Evolutionary conservation across 2,888 invertebrate genomes (phyloP), one percentile per base, ranked within the genome.

Genomic region (Pasiphila rectangulata): DNA sequence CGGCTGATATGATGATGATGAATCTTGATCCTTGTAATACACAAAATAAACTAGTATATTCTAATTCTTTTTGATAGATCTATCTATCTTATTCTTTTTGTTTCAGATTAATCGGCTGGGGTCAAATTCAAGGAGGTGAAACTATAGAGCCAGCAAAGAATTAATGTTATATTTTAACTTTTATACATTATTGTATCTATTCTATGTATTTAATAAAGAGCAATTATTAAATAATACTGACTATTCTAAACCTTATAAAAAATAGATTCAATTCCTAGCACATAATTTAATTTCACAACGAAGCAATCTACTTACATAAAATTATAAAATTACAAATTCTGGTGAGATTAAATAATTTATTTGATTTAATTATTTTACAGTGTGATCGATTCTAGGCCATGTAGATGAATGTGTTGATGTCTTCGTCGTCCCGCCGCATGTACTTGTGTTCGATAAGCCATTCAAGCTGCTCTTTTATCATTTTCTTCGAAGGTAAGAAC

Each of bases 391-490:
- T 58, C 84, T 90, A 98, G 88, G 98, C 97, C 94, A 98, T 96
- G 86, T 99, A 99, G 79, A 98, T 96, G 90, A 98, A 99, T 69
- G 96, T 95, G 84, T 98, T 98, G 75, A 98, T 98, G 80, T 99
- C 98, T 64, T 98, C 96, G 69, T 98, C 98, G 77, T 98, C 98
- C 62, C 99, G 92, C 52, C 93, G 91, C 95, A 99, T 98, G 81
- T 98, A 99, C 81, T 98, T 98, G 83, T 99, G 97, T 86, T 99
- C 99, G 58, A 99, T 99, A 30, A 99, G 93, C 99, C 99, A 99
- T 83, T 99, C 99, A 40, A 99, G 92, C 86, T 99, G 99, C 85
- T 99, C 99, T 84, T 99, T 99, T 66, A 99, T 99, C 95, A 99
- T 96, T 86, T 99, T 98, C 84, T 98, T 98, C 55, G 98, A 97